A percentile compares a stretch with the other conserved stretches of the same genome.
phyloP scores from a whole-genome alignment of 2,113 vertebrate genomes.

The Crotalus tigris region DNA sequence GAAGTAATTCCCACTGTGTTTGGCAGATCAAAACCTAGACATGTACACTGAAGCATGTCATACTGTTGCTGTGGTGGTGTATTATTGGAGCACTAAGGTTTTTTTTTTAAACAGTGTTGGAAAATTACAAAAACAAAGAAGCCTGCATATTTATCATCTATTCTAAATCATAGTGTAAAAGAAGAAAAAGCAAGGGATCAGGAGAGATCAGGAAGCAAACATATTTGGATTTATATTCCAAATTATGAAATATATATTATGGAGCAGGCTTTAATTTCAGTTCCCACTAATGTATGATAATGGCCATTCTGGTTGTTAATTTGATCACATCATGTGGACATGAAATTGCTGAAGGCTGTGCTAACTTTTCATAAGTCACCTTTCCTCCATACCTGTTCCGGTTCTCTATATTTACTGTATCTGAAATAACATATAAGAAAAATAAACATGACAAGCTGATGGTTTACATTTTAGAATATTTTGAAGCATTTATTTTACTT shows the following conservation, averaged over 20 bases:
- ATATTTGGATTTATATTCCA: not conserved
- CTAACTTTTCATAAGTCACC: not conserved
- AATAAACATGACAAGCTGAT: not conserved
- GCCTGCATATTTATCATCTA: not conserved
- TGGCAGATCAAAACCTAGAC: not conserved
- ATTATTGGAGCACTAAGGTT: not conserved
- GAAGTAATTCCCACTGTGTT: not conserved
- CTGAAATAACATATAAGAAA: constrained; percentile 67
- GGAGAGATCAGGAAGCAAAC: not conserved
- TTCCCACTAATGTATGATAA: not conserved
- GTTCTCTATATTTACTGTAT: constrained; percentile 77
- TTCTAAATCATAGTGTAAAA: not conserved
- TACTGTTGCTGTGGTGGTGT: not conserved
- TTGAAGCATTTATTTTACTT: not conserved
- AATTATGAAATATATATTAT: not conserved
- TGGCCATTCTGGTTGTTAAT: not conserved
- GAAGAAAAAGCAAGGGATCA: not conserved
- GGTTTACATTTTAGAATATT: not conserved
- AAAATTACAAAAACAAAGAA: not conserved
- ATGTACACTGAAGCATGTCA: not conserved
- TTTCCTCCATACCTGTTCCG: constrained; percentile 66
- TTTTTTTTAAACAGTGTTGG: not conserved
- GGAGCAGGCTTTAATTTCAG: not conserved
- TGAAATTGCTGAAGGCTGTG: not conserved
- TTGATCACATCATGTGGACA: not conserved